Conservation (phyloP, 1,140 invertebrate genomes). For the Drosophila chauvacae region DNA sequence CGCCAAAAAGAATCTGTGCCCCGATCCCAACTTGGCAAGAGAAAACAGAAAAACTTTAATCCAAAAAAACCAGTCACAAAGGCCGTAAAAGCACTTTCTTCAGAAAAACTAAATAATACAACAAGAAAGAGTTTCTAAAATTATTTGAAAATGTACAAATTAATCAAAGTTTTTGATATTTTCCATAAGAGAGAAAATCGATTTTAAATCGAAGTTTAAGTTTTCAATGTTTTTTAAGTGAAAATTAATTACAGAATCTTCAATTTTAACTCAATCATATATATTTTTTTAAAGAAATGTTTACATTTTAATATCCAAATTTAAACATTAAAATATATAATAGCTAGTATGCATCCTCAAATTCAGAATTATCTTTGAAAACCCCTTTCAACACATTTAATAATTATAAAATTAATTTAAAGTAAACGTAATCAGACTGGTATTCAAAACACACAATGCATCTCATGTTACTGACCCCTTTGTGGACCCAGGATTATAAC, state of each 20-base stretch:
- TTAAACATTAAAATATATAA: too few species aligned
- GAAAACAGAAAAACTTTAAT: constrained; percentile 11
- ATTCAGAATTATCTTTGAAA: too few species aligned
- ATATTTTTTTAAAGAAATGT: too few species aligned
- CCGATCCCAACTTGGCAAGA: constrained; percentile 10
- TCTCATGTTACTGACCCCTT: constrained; percentile 19
- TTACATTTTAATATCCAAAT: too few species aligned
- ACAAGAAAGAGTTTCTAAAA: too few species aligned
- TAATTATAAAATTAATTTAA: background rate
- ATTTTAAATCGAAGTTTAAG: background rate
- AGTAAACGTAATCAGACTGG: background rate
- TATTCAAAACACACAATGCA: background rate
- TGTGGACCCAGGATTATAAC: constrained; percentile 19
- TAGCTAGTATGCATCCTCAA: too few species aligned
- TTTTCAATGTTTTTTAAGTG: too few species aligned
- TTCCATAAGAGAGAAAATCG: background rate
- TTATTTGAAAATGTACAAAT: too few species aligned
- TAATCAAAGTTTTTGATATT: background rate
- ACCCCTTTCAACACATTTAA: background rate
- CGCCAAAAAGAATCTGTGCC: constrained; percentile 11
- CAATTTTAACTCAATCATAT: too few species aligned
- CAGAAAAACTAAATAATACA: too few species aligned
- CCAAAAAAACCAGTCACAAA: constrained; percentile 1
- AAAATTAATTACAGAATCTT: too few species aligned
- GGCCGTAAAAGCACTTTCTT: constrained; percentile 1